Percentiles rank a stretch among this genome's conserved stretches.
These are phyloP conservation scores for Crossocerus cetratus DNA, from an alignment of 2,888 invertebrate genomes.

Conservation along the genomic window DNA sequence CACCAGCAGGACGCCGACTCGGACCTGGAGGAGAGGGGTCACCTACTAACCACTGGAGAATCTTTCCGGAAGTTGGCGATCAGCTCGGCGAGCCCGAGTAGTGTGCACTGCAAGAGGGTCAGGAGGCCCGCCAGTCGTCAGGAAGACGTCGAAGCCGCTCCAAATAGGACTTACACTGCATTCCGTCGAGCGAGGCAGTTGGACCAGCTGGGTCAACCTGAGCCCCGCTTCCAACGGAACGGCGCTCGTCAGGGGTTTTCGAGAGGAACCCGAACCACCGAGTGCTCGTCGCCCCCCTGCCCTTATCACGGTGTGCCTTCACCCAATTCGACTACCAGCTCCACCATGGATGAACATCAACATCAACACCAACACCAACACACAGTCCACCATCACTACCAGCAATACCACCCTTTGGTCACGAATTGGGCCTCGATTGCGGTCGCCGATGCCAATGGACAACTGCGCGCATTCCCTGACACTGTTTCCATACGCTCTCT, in stretches of 20 bases:
- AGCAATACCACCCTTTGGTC: constrained; percentile 60
- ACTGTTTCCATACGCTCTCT: constrained; percentile 87
- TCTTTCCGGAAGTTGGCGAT: constrained; percentile 45
- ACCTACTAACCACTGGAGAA: constrained; percentile 46
- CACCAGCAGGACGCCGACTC: constrained; percentile 65
- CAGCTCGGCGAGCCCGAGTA: constrained; percentile 25
- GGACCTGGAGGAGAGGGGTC: constrained; percentile 64
- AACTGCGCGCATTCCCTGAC: constrained; percentile 78
- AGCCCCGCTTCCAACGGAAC: constrained; percentile 30
- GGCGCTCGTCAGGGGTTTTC: constrained; percentile 21
- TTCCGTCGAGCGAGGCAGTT: constrained; percentile 23
- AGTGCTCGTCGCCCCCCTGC: constrained; percentile 7
- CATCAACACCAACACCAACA: constrained; percentile 22
- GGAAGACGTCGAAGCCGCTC: constrained; percentile 66
- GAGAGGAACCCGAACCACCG: constrained; percentile 37
- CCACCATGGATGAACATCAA: constrained; percentile 63
- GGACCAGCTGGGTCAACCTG: constrained; percentile 35
- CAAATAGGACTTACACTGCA: constrained; percentile 49
- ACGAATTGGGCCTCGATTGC: constrained; percentile 77
- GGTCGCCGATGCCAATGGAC: constrained; percentile 82
- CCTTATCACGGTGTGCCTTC: constrained; percentile 50
- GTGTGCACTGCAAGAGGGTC: constrained; percentile 47
- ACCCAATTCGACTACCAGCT: constrained; percentile 67
- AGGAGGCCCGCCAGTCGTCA: constrained; percentile 44
- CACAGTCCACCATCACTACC: constrained; percentile 8